These are phyloP conservation scores for Margaritifera margaritifera DNA, from an alignment of 2,888 invertebrate genomes.

Conservation along the genomic window DNA sequence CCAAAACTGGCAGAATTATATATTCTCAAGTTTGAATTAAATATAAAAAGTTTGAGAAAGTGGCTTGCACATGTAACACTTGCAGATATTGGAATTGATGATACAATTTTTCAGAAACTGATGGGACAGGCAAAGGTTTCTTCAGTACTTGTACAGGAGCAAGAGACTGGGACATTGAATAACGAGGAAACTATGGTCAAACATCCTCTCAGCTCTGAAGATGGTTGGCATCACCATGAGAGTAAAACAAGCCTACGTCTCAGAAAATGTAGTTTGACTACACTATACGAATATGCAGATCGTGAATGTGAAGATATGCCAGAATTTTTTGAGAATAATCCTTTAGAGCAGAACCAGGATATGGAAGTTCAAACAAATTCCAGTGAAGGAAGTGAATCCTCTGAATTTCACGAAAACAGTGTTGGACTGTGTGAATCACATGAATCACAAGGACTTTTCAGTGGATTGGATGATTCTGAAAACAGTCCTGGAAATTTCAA, in stretches of 20 bases:
- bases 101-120: slow-evolving; percentile 5
- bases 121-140: not conserved
- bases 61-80: slow-evolving; percentile 34
- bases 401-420: no score
- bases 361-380: no score
- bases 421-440: no score
- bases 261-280: slow-evolving; percentile 18
- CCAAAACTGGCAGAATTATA: slow-evolving; percentile 51
- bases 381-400: no score
- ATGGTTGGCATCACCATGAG: no score
- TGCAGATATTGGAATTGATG: slow-evolving; percentile 39
- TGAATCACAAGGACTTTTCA: no score
- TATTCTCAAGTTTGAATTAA: slow-evolving; percentile 39
- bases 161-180: not conserved
- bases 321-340: not conserved
- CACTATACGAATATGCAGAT: slow-evolving; percentile 17
- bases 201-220: not conserved
- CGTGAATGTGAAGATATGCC: slow-evolving; percentile 12
- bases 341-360: no score
- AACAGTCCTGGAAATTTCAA: no score
- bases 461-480: no score
- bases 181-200: not conserved
- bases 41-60: slow-evolving; percentile 32
- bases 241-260: no score
- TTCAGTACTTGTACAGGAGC: no score